Evolutionary conservation across 2,797 vertebrate genomes (phyloP).

Genomic region (Pipistrellus pipistrellus): DNA sequence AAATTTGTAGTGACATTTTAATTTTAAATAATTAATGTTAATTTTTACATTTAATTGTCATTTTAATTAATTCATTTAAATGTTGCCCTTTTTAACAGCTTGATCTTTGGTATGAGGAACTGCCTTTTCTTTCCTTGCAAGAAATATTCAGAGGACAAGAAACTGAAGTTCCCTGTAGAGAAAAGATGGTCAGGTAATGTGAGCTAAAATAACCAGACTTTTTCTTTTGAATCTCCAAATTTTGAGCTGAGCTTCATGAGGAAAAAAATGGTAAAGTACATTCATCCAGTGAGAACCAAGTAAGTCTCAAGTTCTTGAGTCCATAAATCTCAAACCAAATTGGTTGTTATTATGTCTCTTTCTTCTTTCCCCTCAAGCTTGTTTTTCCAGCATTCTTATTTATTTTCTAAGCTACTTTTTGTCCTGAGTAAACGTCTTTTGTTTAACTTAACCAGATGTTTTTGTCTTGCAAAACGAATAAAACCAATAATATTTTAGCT

Average conservation of each 20-base stretch:
- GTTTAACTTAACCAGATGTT: not conserved
- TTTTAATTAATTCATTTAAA: conserved; percentile 7
- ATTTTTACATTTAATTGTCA: conserved; percentile 24
- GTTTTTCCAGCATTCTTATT: not conserved
- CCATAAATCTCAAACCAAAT: not conserved
- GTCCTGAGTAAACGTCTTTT: not conserved
- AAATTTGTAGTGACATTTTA: not conserved
- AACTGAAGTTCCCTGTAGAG: not conserved
- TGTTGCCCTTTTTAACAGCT: not conserved
- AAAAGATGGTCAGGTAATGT: not conserved
- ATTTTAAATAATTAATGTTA: conserved; percentile 26
- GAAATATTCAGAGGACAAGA: not conserved
- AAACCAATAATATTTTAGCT: not conserved
- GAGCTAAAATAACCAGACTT: not conserved
- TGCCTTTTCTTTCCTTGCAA: not conserved
- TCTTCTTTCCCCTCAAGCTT: not conserved
- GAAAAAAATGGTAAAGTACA: not conserved
- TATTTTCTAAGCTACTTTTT: not conserved
- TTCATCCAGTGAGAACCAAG: not conserved
- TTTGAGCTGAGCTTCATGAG: not conserved
- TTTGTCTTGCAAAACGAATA: not conserved
- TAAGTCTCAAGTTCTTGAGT: not conserved
- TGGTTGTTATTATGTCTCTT: not conserved
- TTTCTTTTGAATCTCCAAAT: not conserved
- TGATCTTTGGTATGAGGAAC: not conserved